A percentile compares a stretch with the other conserved stretches of the same genome.
phyloP scores from a whole-genome alignment of 2,888 invertebrate genomes.

The Steinernema scapterisci region DNA sequence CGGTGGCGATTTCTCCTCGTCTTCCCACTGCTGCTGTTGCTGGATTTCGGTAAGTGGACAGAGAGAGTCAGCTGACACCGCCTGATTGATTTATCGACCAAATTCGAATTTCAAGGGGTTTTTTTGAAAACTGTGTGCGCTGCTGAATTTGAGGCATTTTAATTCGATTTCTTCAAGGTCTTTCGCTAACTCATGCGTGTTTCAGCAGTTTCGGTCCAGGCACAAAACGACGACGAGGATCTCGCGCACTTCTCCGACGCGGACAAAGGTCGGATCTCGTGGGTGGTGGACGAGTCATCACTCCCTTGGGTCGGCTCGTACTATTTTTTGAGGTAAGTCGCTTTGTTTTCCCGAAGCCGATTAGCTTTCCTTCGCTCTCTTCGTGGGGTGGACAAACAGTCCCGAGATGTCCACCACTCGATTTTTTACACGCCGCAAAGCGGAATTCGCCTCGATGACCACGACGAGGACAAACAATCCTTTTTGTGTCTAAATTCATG shows the following conservation, averaged over 20 bases:
- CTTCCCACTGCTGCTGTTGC: neutral
- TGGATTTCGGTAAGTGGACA: slow-evolving; percentile 8
- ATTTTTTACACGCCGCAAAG: neutral
- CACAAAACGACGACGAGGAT: slow-evolving; percentile 27
- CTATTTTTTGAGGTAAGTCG: slow-evolving; percentile 52
- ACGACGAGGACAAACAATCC: too few species aligned
- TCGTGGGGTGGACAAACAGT: neutral
- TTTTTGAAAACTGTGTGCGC: neutral
- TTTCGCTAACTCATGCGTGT: neutral
- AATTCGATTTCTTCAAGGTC: slow-evolving; percentile 22
- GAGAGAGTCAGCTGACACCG: slow-evolving; percentile 2
- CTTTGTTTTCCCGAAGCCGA: slow-evolving; percentile 91
- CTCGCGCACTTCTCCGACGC: slow-evolving; percentile 35
- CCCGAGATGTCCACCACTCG: slow-evolving; percentile 4
- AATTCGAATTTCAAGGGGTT: neutral
- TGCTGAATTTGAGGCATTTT: slow-evolving; percentile 2
- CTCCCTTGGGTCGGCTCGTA: slow-evolving; percentile 61
- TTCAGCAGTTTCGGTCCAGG: slow-evolving; percentile 6
- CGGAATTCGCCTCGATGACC: too few species aligned
- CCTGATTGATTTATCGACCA: slow-evolving; percentile 21
- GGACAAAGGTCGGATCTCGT: slow-evolving; percentile 35
- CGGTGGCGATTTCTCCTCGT: slow-evolving; percentile 18
- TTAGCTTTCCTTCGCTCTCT: slow-evolving; percentile 74
- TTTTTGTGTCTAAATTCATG: neutral
- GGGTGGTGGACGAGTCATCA: slow-evolving; percentile 35